Conservation (phyloP, 1,140 invertebrate genomes). For the Zaprionus inermis region DNA sequence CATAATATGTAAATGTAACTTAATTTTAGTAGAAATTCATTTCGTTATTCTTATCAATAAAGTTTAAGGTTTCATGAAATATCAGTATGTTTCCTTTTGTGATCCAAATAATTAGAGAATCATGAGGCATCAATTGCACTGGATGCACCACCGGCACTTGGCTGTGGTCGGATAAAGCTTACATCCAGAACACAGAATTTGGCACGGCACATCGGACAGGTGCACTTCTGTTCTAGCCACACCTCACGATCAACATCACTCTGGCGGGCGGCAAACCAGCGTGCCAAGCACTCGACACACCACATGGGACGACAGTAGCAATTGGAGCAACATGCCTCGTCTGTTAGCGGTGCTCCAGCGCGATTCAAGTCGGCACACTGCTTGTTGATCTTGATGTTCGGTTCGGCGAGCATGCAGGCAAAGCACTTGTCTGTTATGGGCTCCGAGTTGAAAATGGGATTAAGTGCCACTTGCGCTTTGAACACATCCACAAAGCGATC, state of each 20-base stretch:
- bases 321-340: conserved; percentile 85
- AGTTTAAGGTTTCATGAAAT: conserved; percentile 60
- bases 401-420: conserved; percentile 92
- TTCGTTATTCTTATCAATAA: conserved; percentile 65
- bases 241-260: conserved; percentile 89
- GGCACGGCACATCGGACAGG: conserved; percentile 94
- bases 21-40: conserved; percentile 57
- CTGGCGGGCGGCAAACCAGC: conserved; percentile 95
- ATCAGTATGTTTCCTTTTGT: conserved; percentile 24
- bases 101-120: conserved; percentile 23
- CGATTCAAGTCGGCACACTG: conserved; percentile 86
- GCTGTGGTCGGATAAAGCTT: conserved; percentile 74
- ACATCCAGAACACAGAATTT: conserved; percentile 95
- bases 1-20: conserved; percentile 42
- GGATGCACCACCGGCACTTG: neutral
- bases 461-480: conserved; percentile 89
- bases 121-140: conserved; percentile 39
- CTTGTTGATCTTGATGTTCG: conserved; percentile 93
- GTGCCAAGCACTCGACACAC: conserved; percentile 94
- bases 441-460: conserved; percentile 88
- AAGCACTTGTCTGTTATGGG: conserved; percentile 93
- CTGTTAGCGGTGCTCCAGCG: conserved; percentile 62
- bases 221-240: conserved; percentile 94
- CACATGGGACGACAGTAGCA: conserved; percentile 93
- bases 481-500: conserved; percentile 94